phyloP scores from a whole-genome alignment of 2,888 invertebrate genomes.

The Pseudanteris insignis region DNA sequence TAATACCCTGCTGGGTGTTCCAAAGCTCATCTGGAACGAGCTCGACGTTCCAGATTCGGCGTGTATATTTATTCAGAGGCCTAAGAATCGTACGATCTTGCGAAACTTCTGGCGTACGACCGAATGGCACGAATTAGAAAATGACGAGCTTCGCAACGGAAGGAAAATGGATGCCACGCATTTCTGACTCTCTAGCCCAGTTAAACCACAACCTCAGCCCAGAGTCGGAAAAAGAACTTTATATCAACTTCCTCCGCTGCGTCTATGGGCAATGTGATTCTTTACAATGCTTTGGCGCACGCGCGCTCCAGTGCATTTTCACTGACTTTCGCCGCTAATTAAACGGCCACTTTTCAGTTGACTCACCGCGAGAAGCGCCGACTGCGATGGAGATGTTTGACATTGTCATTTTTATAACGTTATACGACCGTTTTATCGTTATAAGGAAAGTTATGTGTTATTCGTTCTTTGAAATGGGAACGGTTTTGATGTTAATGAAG shows the following conservation, averaged over 20 bases:
- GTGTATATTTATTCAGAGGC: constrained; percentile 20
- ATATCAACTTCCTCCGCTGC: constrained; percentile 25
- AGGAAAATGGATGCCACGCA: constrained; percentile 40
- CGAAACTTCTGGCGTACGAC: constrained; percentile 22
- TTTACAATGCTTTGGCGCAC: constrained; percentile 24
- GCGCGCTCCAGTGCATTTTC: constrained; percentile 39
- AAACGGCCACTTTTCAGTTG: constrained; percentile 36
- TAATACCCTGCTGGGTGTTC: constrained; percentile 4
- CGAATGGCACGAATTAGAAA: constrained; percentile 40
- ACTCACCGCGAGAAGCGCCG: constrained; percentile 6
- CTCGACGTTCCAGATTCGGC: constrained; percentile 27
- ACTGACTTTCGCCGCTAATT: constrained; percentile 46
- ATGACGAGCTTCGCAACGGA: constrained; percentile 34
- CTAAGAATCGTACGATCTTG: constrained; percentile 22
- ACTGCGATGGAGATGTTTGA: constrained; percentile 7
- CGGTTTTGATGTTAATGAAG: neutral
- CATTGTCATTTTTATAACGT: no score
- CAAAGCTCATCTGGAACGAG: constrained; percentile 2
- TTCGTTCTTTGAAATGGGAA: no score
- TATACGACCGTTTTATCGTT: no score
- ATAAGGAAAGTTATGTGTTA: no score
- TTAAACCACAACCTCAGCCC: constrained; percentile 29
- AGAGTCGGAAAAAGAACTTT: constrained; percentile 27
- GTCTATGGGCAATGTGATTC: constrained; percentile 4
- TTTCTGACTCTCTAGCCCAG: constrained; percentile 40